Percentiles rank a stretch among this genome's conserved stretches.
Evolutionary conservation across 2,113 vertebrate genomes (phyloP).

Genomic region (Martes martes): DNA sequence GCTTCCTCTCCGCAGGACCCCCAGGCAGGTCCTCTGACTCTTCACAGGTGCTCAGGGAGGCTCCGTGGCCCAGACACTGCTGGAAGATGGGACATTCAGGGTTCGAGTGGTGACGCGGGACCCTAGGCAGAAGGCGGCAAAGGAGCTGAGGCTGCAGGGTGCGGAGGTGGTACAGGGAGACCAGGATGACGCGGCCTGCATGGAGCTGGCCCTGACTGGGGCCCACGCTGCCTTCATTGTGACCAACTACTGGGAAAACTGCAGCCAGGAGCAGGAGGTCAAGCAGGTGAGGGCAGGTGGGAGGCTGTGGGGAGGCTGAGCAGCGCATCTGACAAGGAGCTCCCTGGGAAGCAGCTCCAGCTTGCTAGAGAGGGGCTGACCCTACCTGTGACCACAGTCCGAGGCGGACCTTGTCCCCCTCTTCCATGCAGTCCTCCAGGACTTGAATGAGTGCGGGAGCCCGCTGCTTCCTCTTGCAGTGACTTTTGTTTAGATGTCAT

Average conservation of each 20-base stretch:
- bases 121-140: constrained; percentile 56
- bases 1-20: not conserved
- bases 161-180: constrained; percentile 79
- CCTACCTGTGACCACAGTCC: not conserved
- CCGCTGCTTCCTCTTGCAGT: not conserved
- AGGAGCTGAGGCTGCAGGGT: constrained; percentile 67
- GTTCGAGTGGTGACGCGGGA: constrained; percentile 75
- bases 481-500: not conserved
- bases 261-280: constrained; percentile 79
- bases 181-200: constrained; percentile 69
- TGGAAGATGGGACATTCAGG: constrained; percentile 75
- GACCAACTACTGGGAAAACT: constrained; percentile 82
- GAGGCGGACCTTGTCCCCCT: not conserved
- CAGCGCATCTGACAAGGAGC: not conserved
- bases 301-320: not conserved
- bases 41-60: constrained; percentile 79
- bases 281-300: constrained; percentile 68
- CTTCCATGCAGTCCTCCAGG: not conserved
- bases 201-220: constrained; percentile 73
- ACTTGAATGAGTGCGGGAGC: not conserved
- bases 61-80: constrained; percentile 72
- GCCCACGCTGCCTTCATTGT: constrained; percentile 78
- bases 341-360: not conserved
- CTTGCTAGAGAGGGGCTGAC: not conserved
- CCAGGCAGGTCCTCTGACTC: not conserved